phyloP scores from a whole-genome alignment of 2,888 invertebrate species.

The Nemoura dubitans region DNA sequence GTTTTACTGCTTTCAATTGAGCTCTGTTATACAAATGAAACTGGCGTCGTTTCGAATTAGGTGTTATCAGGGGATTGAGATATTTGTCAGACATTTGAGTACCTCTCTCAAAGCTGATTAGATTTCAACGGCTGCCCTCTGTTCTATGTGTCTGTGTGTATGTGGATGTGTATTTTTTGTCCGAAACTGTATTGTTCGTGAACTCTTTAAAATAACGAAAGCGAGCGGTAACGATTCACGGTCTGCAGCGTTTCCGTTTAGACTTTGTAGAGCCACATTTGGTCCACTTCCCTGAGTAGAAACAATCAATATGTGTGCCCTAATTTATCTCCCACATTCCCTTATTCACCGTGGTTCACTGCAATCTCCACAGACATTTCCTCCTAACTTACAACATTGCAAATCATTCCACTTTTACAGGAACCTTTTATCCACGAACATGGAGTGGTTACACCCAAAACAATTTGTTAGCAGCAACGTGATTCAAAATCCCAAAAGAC shows the following conservation, averaged over 20 bases:
- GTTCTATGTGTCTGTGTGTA: no score
- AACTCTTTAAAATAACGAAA: background rate
- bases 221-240: background rate
- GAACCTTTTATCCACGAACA: background rate
- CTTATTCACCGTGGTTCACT: background rate
- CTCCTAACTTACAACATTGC: background rate
- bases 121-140: no score
- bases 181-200: no score
- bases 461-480: background rate
- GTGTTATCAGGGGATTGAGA: no score
- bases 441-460: background rate
- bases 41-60: no score
- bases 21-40: no score
- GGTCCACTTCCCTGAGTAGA: background rate
- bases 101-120: no score
- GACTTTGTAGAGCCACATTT: background rate
- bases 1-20: no score
- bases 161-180: no score
- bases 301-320: background rate
- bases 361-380: background rate
- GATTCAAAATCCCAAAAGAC: background rate
- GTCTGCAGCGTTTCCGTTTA: background rate
- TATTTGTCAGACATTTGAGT: no score
- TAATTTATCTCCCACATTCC: background rate
- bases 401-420: background rate